Evolutionary conservation across 1,140 invertebrate species (phyloP).

Genomic region (Camponotus vicinus): DNA sequence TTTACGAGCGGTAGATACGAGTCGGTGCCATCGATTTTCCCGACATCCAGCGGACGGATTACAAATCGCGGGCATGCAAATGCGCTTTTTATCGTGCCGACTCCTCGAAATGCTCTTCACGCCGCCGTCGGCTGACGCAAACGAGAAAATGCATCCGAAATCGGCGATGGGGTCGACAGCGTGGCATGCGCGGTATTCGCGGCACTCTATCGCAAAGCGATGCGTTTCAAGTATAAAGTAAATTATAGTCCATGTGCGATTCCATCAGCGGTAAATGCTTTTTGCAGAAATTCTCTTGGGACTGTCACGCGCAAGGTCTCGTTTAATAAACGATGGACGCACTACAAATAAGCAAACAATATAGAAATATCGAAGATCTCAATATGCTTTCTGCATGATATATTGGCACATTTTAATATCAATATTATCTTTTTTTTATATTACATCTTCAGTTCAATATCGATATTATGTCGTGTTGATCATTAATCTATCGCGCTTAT

Average conservation of each 20-base stretch:
- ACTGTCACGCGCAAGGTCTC: slow-evolving; percentile 1
- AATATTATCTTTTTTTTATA: neutral
- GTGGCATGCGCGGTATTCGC: neutral
- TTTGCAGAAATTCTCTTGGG: slow-evolving; percentile 31
- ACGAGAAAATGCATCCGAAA: slow-evolving; percentile 62
- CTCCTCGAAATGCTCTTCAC: slow-evolving; percentile 48
- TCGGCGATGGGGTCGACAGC: slow-evolving; percentile 33
- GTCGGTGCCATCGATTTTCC: slow-evolving; percentile 29
- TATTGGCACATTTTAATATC: neutral
- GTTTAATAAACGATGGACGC: slow-evolving; percentile 2
- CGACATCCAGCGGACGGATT: slow-evolving; percentile 52
- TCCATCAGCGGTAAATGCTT: slow-evolving; percentile 25
- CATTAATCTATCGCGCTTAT: neutral
- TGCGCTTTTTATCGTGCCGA: slow-evolving; percentile 62
- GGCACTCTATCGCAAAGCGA: slow-evolving; percentile 30
- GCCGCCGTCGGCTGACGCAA: slow-evolving; percentile 1
- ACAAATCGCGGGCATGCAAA: slow-evolving; percentile 68
- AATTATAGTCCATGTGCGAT: slow-evolving; percentile 40
- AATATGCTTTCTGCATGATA: neutral
- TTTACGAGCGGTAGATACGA: slow-evolving; percentile 59
- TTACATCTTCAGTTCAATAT: neutral
- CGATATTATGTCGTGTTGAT: neutral
- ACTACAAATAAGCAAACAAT: neutral
- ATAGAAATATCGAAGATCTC: slow-evolving; percentile 8
- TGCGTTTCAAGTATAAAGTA: slow-evolving; percentile 52